Conservation (phyloP, 2,113 vertebrate species). For the Aspidoscelis tigris region DNA sequence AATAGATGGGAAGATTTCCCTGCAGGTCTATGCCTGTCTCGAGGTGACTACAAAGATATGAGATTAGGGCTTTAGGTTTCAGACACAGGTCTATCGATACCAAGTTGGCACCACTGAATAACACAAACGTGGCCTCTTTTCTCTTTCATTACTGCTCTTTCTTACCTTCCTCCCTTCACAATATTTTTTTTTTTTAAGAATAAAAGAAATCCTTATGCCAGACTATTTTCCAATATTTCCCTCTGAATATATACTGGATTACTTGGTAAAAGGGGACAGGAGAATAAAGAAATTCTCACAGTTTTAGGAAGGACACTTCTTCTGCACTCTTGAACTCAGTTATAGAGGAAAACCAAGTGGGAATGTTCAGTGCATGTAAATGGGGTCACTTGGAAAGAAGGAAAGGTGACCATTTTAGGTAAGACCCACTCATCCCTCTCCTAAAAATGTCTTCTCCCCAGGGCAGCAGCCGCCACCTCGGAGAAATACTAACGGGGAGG, state of each 20-base stretch:
- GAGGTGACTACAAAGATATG: background rate
- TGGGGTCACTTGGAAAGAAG: background rate
- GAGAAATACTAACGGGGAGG: background rate
- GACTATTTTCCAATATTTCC: slow-evolving; percentile 40
- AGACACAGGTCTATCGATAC: background rate
- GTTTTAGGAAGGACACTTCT: slow-evolving; percentile 33
- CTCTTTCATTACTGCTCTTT: slow-evolving; percentile 50
- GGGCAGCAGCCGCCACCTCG: background rate
- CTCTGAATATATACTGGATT: slow-evolving; percentile 48
- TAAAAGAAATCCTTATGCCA: slow-evolving; percentile 14
- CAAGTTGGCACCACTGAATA: slow-evolving; percentile 31
- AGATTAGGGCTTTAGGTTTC: background rate
- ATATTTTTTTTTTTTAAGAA: no score
- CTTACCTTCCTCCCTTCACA: slow-evolving; percentile 21
- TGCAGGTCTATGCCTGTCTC: background rate
- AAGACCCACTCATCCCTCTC: slow-evolving; percentile 6
- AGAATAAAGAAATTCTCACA: background rate
- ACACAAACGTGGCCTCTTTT: slow-evolving; percentile 17
- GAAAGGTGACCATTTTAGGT: slow-evolving; percentile 39
- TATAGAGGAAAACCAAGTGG: background rate
- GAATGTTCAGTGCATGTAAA: background rate
- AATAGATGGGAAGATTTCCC: background rate
- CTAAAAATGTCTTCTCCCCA: slow-evolving; percentile 1
- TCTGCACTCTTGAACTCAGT: slow-evolving; percentile 38
- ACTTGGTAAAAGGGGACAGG: slow-evolving; percentile 27